Evolutionary conservation across 2,797 vertebrate genomes (phyloP).

Genomic region (Hydrophis major): DNA sequence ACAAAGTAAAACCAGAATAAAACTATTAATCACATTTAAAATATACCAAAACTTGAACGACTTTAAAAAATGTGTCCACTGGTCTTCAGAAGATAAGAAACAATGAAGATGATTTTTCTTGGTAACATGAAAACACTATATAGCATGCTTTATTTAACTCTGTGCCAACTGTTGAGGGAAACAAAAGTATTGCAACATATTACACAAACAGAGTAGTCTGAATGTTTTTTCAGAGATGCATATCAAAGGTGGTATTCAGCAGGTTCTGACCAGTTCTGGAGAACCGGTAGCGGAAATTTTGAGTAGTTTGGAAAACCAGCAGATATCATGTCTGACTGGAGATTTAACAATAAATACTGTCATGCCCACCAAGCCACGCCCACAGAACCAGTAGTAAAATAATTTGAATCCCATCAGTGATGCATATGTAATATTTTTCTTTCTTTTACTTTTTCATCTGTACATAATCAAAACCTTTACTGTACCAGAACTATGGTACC

Average conservation of each 20-base stretch:
- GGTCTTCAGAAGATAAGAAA: background rate
- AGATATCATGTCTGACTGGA: no score
- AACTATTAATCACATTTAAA: background rate
- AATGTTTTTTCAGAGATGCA: no score
- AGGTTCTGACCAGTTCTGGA: no score
- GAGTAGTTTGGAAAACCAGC: no score
- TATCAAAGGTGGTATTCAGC: no score
- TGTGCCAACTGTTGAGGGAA: background rate
- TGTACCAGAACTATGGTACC: background rate
- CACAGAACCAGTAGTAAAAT: no score
- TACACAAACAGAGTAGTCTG: background rate
- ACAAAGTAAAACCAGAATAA: background rate
- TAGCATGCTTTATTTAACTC: background rate
- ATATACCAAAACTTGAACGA: background rate
- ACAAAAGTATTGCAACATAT: background rate
- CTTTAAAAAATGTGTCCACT: background rate
- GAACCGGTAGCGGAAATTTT: no score
- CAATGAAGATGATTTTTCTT: background rate
- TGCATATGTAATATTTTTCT: background rate
- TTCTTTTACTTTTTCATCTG: background rate
- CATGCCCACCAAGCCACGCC: no score
- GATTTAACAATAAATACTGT: no score
- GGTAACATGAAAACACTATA: background rate
- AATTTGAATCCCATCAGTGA: no score
- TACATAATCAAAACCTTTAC: background rate